Evolutionary conservation across 1,140 invertebrate species (phyloP), one percentile per base, ranked within the genome.

Genomic region (Metaphire vulgaris): DNA sequence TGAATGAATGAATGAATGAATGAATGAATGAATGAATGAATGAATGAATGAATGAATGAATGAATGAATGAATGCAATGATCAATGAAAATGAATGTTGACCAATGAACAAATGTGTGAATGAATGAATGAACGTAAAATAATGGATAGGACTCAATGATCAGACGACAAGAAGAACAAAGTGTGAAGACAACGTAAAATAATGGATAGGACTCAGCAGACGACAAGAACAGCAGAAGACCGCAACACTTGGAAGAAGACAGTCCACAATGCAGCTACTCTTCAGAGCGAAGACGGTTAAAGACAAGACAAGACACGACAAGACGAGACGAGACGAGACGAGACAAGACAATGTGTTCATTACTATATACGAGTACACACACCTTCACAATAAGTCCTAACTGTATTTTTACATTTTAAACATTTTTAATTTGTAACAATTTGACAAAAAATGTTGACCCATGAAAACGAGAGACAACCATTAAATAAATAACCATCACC

Each of bases 31-130:
- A 29, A 69, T 15, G 28, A 15, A 69, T 15, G 28, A 69, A 69
- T 15, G 14, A 69, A 15, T 12, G 12, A 69, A 15, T 15, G 30
- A 15, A 69, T 69, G 14, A 69, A 15, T 69, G 12, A 69, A 69
- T 69, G 28, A 14, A 69, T n/a, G 14, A 69, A 69, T 29, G 30
- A 69, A 69, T 69, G 28, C 12, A 15, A 15, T 15, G 12, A 69
- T 69, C 30, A n/a, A 30, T 32, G 26, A 71, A 71, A 32, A 26
- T 31, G 6, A 32, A 71, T 71, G 31, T 71, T 31, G 16, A 71
- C 28, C 0, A 12, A 31, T 26, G 69, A 71, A 30, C 33, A 30
- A 12, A 26, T 71, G 32, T 15, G 56, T 14, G 56, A 65, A 65
- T 65, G 56, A 65, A 15, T 65, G 56, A 65, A 65, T 15, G 56